Percentiles rank a stretch among this genome's conserved stretches.
These are phyloP conservation scores for Rhineura floridana DNA, from an alignment of 2,113 vertebrate genomes.

Conservation along the genomic window DNA sequence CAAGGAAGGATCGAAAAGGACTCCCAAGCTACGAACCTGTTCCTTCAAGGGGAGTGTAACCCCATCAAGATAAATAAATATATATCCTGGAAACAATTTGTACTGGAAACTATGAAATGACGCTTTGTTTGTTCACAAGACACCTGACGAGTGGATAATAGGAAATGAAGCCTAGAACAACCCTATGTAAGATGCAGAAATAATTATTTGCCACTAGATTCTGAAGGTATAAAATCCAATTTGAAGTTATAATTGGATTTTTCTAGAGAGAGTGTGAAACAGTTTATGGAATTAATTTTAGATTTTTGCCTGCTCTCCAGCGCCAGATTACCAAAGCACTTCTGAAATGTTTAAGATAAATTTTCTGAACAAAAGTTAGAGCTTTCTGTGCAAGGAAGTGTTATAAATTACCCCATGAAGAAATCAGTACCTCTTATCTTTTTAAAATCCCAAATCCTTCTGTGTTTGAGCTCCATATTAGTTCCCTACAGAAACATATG, in stretches of 20 bases:
- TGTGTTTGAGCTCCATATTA: not conserved
- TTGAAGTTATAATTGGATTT: not conserved
- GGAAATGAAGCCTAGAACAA: not conserved
- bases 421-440: not conserved
- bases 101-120: not conserved
- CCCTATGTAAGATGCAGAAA: not conserved
- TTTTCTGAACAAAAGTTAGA: not conserved
- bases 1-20: too few relatives aligned
- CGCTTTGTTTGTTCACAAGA: not conserved
- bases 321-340: not conserved
- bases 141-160: not conserved
- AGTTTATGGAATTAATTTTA: not conserved
- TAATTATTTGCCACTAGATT: not conserved
- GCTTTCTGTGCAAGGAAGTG: not conserved
- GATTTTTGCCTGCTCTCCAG: not conserved
- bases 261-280: not conserved
- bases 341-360: not conserved
- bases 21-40: too few relatives aligned
- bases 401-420: not conserved
- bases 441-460: not conserved
- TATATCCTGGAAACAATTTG: not conserved
- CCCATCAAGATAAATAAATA: too few relatives aligned
- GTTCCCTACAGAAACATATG: not conserved
- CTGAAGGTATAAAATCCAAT: constrained; percentile 18
- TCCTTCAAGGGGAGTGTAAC: too few relatives aligned